A percentile compares a stretch with the other conserved stretches of the same genome.
phyloP scores from a whole-genome alignment of 2,113 vertebrate genomes.

The Astatoreochromis straeleni region DNA sequence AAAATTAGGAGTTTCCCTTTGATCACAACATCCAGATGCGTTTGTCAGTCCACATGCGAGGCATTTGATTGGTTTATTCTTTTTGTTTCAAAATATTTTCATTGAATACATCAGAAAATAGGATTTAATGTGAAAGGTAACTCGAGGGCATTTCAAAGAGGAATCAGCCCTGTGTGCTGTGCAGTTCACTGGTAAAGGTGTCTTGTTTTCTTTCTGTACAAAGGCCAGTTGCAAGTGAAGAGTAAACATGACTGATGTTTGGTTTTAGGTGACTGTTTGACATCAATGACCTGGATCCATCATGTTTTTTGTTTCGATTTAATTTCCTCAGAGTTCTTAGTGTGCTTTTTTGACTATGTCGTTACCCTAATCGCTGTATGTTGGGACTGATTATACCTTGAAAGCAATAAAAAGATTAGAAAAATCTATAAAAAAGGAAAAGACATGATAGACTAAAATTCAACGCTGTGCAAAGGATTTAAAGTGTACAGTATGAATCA shows the following conservation, averaged over 20 bases:
- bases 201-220: background rate
- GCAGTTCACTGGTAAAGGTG: background rate
- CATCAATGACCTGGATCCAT: background rate
- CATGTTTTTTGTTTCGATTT: background rate
- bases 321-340: fast-evolving
- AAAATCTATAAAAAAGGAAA: background rate
- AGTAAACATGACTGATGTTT: background rate
- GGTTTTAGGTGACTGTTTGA: background rate
- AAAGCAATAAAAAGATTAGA: background rate
- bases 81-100: background rate
- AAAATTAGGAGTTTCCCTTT: background rate
- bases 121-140: background rate
- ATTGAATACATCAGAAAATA: background rate
- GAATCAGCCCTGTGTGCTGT: background rate
- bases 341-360: background rate
- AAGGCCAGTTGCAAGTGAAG: background rate
- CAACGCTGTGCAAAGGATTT: background rate
- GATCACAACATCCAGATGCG: background rate
- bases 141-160: background rate
- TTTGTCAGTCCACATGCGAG: background rate
- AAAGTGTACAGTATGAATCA: background rate
- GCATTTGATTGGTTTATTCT: background rate
- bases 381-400: background rate
- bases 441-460: background rate
- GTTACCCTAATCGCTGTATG: background rate